These are phyloP conservation scores for Argya squamiceps DNA, from an alignment of 2,797 vertebrate genomes.

Conservation along the genomic window DNA sequence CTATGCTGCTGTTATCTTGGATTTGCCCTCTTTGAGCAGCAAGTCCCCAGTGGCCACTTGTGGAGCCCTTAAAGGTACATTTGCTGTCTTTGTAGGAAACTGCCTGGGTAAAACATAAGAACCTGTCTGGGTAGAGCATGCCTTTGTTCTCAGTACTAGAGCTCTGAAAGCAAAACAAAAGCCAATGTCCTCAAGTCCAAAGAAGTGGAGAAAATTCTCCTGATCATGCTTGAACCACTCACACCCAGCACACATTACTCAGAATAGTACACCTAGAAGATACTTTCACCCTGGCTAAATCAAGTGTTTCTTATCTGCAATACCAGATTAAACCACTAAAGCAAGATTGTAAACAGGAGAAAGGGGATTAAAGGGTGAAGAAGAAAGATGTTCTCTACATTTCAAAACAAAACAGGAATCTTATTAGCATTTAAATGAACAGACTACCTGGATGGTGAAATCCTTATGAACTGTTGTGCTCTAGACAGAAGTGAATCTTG, in stretches of 20 bases:
- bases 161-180: background rate
- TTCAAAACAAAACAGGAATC: background rate
- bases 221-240: background rate
- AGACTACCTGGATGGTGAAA: background rate
- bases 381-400: background rate
- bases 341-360: background rate
- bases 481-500: constrained; percentile 2
- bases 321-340: background rate
- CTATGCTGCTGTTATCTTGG: background rate
- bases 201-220: background rate
- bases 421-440: constrained; percentile 52
- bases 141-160: background rate
- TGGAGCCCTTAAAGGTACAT: background rate
- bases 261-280: background rate
- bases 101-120: background rate
- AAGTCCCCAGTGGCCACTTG: background rate
- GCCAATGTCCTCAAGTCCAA: background rate
- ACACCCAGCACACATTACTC: background rate
- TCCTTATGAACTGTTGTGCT: background rate
- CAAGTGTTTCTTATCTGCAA: background rate
- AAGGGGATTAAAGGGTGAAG: background rate
- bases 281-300: background rate
- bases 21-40: background rate
- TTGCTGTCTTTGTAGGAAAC: background rate
- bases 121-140: background rate